phyloP scores from a whole-genome alignment of 2,797 vertebrate species.

The Amblyopsis hoosieri region DNA sequence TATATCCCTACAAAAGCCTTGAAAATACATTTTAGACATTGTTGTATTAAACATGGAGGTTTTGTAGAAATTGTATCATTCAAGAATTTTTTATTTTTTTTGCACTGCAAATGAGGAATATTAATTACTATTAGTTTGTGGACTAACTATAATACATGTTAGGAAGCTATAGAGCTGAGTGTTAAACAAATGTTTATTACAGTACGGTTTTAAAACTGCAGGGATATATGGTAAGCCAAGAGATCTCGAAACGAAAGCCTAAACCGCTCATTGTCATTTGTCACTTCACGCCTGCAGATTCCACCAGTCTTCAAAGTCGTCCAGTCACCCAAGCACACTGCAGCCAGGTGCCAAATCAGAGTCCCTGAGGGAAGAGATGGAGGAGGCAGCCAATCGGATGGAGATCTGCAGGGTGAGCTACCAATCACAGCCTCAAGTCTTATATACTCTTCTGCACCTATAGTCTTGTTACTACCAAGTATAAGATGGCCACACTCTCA shows the following conservation, averaged over 20 bases:
- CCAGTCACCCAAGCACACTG: slow-evolving; percentile 89
- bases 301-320: slow-evolving; percentile 96
- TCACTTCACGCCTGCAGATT: slow-evolving; percentile 75
- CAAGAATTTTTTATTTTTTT: too few relatives aligned
- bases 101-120: too few relatives aligned
- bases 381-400: slow-evolving; percentile 97
- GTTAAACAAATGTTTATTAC: too few relatives aligned
- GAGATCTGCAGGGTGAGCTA: slow-evolving; percentile 95
- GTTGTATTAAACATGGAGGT: too few relatives aligned
- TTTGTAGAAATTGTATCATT: too few relatives aligned
- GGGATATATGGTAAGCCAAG: too few relatives aligned
- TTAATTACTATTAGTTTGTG: too few relatives aligned
- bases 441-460: background rate
- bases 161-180: too few relatives aligned
- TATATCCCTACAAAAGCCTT: too few relatives aligned
- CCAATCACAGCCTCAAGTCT: slow-evolving; percentile 5
- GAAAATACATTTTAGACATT: too few relatives aligned
- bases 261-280: slow-evolving; percentile 2
- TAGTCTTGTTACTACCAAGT: slow-evolving; percentile 1
- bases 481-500: slow-evolving; percentile 18
- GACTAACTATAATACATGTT: too few relatives aligned
- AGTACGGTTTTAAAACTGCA: background rate
- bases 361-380: slow-evolving; percentile 97
- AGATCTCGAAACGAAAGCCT: slow-evolving; percentile 1
- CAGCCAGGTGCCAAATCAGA: slow-evolving; percentile 94